phyloP scores from a whole-genome alignment of 2,888 invertebrate species.

The Drosophila longiperda region DNA sequence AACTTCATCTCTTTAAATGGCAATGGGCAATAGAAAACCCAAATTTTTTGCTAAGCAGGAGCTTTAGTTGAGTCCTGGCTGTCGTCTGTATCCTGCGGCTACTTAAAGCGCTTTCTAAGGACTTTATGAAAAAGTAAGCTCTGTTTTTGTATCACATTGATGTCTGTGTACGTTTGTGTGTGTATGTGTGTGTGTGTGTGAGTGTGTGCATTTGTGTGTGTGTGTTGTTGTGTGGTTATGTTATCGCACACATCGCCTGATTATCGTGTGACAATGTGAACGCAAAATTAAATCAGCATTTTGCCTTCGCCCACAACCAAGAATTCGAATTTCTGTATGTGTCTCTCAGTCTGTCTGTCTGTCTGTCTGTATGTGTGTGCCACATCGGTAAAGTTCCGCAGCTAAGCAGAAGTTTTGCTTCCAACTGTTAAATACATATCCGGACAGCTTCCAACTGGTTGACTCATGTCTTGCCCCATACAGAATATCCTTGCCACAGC shows the following conservation, averaged over 20 bases:
- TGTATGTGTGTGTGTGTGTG: background rate
- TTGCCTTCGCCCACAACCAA: conserved; percentile 44
- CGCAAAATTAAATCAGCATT: conserved; percentile 79
- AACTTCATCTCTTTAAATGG: background rate
- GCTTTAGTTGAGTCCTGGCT: background rate
- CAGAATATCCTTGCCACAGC: conserved; percentile 31
- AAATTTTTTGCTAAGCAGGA: background rate
- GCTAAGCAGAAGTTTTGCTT: conserved; percentile 41
- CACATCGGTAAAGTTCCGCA: conserved; percentile 37
- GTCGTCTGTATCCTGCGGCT: conserved; percentile 11
- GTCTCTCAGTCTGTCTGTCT: background rate
- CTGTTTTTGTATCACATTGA: conserved; percentile 15
- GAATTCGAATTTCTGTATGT: conserved; percentile 13
- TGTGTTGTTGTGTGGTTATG: conserved; percentile 24
- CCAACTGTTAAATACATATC: conserved; percentile 51
- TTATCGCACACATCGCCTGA: conserved; percentile 62
- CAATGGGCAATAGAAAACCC: background rate
- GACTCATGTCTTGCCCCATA: conserved; percentile 16
- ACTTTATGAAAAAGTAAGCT: conserved; percentile 44
- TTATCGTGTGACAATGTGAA: conserved; percentile 77
- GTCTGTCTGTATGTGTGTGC: background rate
- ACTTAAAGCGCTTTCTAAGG: conserved; percentile 22
- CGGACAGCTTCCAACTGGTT: conserved; percentile 17
- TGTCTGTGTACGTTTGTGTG: background rate
- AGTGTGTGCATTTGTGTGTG: background rate